These are phyloP conservation scores for Erannis defoliaria DNA, from an alignment of 2,888 invertebrate species.

Conservation along the genomic window DNA sequence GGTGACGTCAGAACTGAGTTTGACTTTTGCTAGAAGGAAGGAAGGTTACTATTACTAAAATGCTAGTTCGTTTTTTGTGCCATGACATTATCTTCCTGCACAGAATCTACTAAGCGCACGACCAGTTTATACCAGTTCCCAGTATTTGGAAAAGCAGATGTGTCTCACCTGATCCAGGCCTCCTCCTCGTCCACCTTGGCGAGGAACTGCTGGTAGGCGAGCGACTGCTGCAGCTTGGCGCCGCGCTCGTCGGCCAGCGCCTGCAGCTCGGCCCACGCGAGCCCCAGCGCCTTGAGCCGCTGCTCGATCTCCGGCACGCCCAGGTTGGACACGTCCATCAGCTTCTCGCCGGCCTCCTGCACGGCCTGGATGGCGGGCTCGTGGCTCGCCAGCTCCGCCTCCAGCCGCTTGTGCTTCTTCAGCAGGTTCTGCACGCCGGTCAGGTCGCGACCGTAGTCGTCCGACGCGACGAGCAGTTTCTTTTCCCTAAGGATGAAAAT, in stretches of 20 bases:
- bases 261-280: conserved; percentile 98
- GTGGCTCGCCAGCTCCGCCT: conserved; percentile 98
- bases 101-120: no score
- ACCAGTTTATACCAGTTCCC: no score
- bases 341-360: conserved; percentile 93
- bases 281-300: conserved; percentile 92
- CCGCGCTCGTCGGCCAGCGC: conserved; percentile 95
- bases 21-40: no score
- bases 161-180: conserved; percentile 94
- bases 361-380: conserved; percentile 97
- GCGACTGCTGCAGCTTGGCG: conserved; percentile 98
- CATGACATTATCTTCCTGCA: no score
- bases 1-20: no score
- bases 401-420: conserved; percentile 99
- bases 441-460: conserved; percentile 99
- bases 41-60: no score
- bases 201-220: conserved; percentile 98
- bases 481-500: conserved; percentile 91
- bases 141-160: no score
- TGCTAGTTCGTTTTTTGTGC: no score
- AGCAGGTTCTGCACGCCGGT: conserved; percentile 99
- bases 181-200: conserved; percentile 99
- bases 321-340: conserved; percentile 97
- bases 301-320: conserved; percentile 97
- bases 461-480: conserved; percentile 98